Percentiles rank a stretch among this genome's conserved stretches.
Evolutionary conservation across 1,140 invertebrate species (phyloP).

Genomic region (Druon quercuslanigerum): DNA sequence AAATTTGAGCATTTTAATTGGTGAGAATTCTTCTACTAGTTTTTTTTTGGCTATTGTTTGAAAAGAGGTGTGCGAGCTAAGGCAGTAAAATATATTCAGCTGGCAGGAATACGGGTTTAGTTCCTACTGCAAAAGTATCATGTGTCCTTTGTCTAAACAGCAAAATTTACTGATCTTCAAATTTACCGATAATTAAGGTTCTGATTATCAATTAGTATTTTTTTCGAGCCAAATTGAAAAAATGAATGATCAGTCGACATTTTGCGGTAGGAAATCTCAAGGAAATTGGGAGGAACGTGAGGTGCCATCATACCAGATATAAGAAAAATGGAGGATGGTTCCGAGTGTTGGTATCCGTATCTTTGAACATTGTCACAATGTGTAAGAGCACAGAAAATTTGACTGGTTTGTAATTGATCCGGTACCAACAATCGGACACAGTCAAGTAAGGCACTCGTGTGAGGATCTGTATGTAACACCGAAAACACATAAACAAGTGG

Average conservation of each 20-base stretch:
- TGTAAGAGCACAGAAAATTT: too few relatives aligned
- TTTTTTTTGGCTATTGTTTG: not conserved
- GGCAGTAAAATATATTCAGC: conserved; percentile 44
- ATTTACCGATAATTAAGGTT: conserved; percentile 37
- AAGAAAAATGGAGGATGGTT: conserved; percentile 67
- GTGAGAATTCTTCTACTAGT: too few relatives aligned
- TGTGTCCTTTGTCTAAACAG: conserved; percentile 18
- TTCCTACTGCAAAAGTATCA: conserved; percentile 26
- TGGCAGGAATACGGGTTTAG: conserved; percentile 41
- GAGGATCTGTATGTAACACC: conserved; percentile 73
- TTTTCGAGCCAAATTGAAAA: conserved; percentile 34
- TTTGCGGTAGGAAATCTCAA: conserved; percentile 46
- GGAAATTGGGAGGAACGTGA: conserved; percentile 68
- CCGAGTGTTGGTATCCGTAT: conserved; percentile 68
- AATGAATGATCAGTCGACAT: conserved; percentile 33
- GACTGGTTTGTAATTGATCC: not conserved
- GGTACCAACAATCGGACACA: conserved; percentile 66
- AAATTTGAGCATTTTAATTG: too few relatives aligned
- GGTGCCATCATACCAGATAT: conserved; percentile 76
- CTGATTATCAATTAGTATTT: conserved; percentile 36
- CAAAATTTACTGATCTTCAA: not conserved
- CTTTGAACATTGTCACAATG: conserved; percentile 7
- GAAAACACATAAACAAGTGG: conserved; percentile 75
- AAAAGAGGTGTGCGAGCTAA: conserved; percentile 38
- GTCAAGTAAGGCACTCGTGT: conserved; percentile 69